phyloP scores from a whole-genome alignment of 2,797 vertebrate genomes.

The Echeneis naucrates region DNA sequence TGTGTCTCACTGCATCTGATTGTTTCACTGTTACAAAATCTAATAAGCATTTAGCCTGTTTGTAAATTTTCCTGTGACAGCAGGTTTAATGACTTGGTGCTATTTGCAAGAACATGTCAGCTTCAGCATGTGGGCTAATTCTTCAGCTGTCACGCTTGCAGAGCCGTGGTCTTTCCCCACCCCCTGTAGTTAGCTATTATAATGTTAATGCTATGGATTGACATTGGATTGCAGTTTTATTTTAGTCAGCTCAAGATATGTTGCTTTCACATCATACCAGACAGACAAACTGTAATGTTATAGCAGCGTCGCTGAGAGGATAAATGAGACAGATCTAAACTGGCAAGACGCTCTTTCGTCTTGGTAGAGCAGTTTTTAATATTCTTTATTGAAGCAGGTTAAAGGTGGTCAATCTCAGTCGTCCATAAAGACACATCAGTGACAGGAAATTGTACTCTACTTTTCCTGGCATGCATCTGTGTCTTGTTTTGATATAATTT shows the following conservation, averaged over 20 bases:
- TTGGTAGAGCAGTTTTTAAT: conserved; percentile 37
- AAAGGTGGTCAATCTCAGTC: conserved; percentile 37
- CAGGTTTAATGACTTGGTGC: conserved; percentile 55
- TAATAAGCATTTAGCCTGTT: conserved; percentile 54
- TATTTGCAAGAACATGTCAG: conserved; percentile 64
- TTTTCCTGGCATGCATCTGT: neutral
- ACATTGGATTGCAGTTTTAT: conserved; percentile 57
- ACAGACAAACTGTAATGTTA: conserved; percentile 11
- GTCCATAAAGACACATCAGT: conserved; percentile 16
- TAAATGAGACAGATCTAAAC: conserved; percentile 57
- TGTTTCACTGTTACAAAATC: conserved; percentile 43
- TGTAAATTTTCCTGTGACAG: conserved; percentile 56
- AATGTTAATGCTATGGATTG: conserved; percentile 60
- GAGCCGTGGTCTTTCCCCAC: conserved; percentile 21
- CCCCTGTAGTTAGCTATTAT: conserved; percentile 48
- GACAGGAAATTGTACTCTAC: conserved; percentile 1
- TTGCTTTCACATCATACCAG: conserved; percentile 16
- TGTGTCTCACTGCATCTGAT: conserved; percentile 25
- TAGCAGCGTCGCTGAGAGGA: conserved; percentile 39
- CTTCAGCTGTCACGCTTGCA: conserved; percentile 60
- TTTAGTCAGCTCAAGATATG: conserved; percentile 35
- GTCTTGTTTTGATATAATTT: neutral
- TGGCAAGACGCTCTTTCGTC: conserved; percentile 38
- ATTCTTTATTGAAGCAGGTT: conserved; percentile 21
- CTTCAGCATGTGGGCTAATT: conserved; percentile 64